Conservation (phyloP, 92 coral and sea anemone species). For the Porites rus region DNA sequence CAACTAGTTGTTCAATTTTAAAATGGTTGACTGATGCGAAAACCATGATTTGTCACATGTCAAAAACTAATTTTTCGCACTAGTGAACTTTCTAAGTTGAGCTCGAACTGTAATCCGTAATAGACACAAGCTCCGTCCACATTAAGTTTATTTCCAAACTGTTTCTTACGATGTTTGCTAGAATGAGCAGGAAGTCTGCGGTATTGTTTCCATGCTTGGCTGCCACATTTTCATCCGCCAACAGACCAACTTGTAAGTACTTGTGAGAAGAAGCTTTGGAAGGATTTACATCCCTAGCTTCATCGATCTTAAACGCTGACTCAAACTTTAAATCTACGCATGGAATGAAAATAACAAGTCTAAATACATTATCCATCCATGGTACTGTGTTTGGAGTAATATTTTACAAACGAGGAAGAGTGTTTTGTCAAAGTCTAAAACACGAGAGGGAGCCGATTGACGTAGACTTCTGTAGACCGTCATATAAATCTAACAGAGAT, state of each 20-base stretch:
- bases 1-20: no score
- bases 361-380: background rate
- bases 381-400: no score
- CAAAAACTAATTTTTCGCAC: no score
- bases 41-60: no score
- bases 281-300: background rate
- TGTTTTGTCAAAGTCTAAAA: no score
- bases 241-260: slow-evolving; percentile 43
- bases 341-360: background rate
- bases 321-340: background rate
- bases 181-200: slow-evolving; percentile 46
- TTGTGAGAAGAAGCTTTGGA: background rate
- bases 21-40: no score
- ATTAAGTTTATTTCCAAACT: no score
- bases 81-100: background rate
- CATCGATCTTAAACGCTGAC: background rate
- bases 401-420: no score
- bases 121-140: background rate
- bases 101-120: background rate
- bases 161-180: slow-evolving; percentile 66
- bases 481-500: no score
- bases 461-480: no score
- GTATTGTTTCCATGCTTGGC: slow-evolving; percentile 55
- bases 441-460: no score
- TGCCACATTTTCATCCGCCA: slow-evolving; percentile 62